These are phyloP conservation scores for Podotricha telesiphe DNA, from an alignment of 2,888 invertebrate species.

Conservation along the genomic window DNA sequence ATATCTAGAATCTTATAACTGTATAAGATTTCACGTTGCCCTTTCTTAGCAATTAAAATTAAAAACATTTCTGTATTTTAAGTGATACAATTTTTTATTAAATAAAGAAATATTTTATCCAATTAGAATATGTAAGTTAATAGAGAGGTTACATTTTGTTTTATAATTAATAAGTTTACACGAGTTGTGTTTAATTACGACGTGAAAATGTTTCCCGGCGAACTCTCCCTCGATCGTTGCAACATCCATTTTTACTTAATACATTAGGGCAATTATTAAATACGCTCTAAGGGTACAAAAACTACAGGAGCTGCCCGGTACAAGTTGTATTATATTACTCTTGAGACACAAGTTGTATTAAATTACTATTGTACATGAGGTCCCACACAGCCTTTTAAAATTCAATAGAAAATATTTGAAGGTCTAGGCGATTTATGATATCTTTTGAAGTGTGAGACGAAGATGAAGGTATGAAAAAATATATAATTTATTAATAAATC, in stretches of 20 bases:
- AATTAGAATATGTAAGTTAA: neutral
- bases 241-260: slow-evolving; percentile 14
- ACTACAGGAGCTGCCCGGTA: neutral
- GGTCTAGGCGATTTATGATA: slow-evolving; percentile 45
- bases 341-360: slow-evolving; percentile 4
- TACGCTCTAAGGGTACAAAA: slow-evolving; percentile 1
- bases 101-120: no score
- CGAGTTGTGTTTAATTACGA: neutral
- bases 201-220: slow-evolving; percentile 7
- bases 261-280: slow-evolving; percentile 16
- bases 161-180: slow-evolving; percentile 4
- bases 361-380: slow-evolving; percentile 13
- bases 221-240: slow-evolving; percentile 11
- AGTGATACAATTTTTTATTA: no score
- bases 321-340: slow-evolving; percentile 9
- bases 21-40: no score
- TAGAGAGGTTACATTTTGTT: neutral
- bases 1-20: no score
- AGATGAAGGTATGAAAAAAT: no score
- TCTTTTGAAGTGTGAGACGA: neutral
- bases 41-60: no score
- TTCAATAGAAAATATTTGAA: slow-evolving; percentile 44
- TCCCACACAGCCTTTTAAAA: slow-evolving; percentile 50
- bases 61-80: no score
- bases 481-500: no score